Evolutionary conservation across 2,113 vertebrate genomes (phyloP).

Genomic region (Gymnarchus niloticus): DNA sequence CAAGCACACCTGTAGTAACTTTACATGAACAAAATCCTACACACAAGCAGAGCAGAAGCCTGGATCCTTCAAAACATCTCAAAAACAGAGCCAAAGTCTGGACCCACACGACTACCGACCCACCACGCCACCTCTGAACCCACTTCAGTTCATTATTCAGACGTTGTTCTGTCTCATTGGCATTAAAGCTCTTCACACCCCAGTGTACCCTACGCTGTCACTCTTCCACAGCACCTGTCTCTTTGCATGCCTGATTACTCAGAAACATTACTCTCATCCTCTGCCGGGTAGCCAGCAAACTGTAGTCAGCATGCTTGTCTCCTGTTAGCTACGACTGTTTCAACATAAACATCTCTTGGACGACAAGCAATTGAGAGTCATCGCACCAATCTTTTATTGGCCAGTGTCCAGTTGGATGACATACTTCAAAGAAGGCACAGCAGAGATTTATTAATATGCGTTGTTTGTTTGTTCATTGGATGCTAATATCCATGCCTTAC

Average conservation of each 20-base stretch:
- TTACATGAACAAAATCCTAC: no score
- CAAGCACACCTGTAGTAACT: neutral
- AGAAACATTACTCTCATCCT: neutral
- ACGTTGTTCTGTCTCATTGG: neutral
- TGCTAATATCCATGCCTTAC: neutral
- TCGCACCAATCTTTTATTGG: neutral
- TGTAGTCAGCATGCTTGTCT: neutral
- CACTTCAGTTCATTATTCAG: neutral
- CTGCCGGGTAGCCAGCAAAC: neutral
- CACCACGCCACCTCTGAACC: neutral
- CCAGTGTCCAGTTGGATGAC: neutral
- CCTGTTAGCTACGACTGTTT: neutral
- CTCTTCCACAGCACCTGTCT: neutral
- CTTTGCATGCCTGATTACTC: neutral
- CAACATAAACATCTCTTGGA: neutral
- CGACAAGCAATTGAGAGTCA: neutral
- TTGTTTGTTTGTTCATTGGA: neutral
- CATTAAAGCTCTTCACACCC: neutral
- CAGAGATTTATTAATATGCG: neutral
- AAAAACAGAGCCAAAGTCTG: no score
- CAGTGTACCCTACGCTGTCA: neutral
- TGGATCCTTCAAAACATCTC: no score
- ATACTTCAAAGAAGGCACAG: no score
- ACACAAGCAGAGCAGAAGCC: neutral
- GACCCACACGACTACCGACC: no score